Base-by-base conservation (phyloP, 2,113 vertebrate genomes). In the Urocitellus parryii region DNA sequence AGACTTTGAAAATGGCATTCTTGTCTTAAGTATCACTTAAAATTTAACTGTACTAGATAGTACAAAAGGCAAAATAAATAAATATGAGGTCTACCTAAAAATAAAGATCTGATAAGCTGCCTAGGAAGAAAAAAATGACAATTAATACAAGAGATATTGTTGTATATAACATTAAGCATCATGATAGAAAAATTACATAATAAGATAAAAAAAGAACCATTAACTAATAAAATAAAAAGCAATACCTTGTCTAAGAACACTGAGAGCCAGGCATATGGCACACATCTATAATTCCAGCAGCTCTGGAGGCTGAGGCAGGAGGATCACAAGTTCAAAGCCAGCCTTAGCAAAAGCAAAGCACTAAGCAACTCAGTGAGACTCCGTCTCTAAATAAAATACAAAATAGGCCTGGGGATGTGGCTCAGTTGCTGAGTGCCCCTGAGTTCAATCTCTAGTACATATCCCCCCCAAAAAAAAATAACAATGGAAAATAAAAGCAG, bases 111-210 rank as follows among this genome's bases (percentile, higher is more conserved):
- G 68, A 14, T 22, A 88, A 91, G 58, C 32, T 90, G 22, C 80
- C 32, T 81, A 88, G 5, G 72, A 53, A 95, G 37, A 90, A 94
- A 58, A 87, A 8, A 77, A 39, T 27, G 22, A 78, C n/a, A 88
- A 45, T 45, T 45, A 45, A 72, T 51, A 80, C 34, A 81, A 87
- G 27, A 92, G 20, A 8, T 74, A 83, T 63, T 65, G 10, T 82
- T 91, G 5, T 76, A 61, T 11, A 82, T 16, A 37, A n/a, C 39
- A 61, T 88, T 88, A 94, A 92, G 37, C 63, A 88, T 20, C 32
- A 94, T 83, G 34, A 80, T 90, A 87, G 78, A 93, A 92, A 88
- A 2, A 65, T 70, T 32, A 93, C 4, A 91, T 63, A 94, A 53
- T 84, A 85, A 78, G 24, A 88, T 51, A 42, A 84, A 90, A 85